Evolutionary conservation across 2,113 vertebrate species (phyloP).

Genomic region (Pipra filicauda): DNA sequence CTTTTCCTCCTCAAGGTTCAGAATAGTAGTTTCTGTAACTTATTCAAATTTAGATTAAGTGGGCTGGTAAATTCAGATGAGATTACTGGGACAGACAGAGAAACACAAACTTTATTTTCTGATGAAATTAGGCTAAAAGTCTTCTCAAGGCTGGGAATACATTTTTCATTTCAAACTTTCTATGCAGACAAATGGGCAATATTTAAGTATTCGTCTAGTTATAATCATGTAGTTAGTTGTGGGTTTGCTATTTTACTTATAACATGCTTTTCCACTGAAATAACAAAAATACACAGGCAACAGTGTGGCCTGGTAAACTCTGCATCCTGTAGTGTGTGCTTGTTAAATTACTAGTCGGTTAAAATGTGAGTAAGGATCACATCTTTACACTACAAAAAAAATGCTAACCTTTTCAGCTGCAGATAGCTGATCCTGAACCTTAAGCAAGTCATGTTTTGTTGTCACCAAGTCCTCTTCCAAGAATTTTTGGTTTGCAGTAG

Average conservation of each 20-base stretch:
- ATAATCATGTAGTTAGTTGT: neutral
- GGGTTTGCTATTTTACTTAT: neutral
- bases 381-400: neutral
- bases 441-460: conserved; percentile 90
- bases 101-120: neutral
- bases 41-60: neutral
- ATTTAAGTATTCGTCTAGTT: neutral
- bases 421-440: conserved; percentile 88
- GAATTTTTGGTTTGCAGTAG: conserved; percentile 82
- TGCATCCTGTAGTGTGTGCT: neutral
- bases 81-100: neutral
- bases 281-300: neutral
- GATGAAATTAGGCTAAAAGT: neutral
- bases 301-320: neutral
- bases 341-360: neutral
- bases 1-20: neutral
- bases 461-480: conserved; percentile 87
- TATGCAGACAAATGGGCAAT: neutral
- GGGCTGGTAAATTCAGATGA: neutral
- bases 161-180: neutral
- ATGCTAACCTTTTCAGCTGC: conserved; percentile 89
- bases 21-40: neutral
- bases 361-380: neutral
- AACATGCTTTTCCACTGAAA: neutral
- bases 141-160: neutral